Evolutionary conservation across 2,113 vertebrate species (phyloP).

Genomic region (Synchiropus splendidus): DNA sequence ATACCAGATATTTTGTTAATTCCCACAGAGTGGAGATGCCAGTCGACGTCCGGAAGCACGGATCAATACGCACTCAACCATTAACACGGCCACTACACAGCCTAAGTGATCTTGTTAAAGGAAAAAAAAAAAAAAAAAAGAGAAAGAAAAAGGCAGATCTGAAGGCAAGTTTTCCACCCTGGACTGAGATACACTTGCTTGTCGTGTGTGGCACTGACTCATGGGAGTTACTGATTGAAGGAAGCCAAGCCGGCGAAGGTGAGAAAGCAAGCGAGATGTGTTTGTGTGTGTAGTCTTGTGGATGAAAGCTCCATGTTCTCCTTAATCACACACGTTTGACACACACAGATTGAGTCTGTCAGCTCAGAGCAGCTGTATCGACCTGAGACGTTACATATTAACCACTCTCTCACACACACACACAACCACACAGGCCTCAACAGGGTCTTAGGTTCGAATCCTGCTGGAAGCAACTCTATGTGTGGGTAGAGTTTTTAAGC

Average conservation of each 20-base stretch:
- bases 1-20: conserved; percentile 19
- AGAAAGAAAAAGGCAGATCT: not conserved
- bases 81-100: no score
- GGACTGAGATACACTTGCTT: not conserved
- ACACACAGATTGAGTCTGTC: conserved; percentile 69
- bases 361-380: conserved; percentile 59
- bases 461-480: no score
- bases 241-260: conserved; percentile 56
- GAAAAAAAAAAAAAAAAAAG: not conserved
- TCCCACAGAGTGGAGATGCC: conserved; percentile 3
- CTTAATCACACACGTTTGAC: conserved; percentile 71
- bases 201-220: conserved; percentile 43
- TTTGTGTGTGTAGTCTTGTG: conserved; percentile 14
- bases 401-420: conserved; percentile 42
- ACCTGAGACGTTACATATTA: conserved; percentile 68
- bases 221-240: conserved; percentile 67
- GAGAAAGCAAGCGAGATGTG: conserved; percentile 14
- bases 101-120: not conserved
- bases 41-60: no score
- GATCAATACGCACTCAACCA: no score
- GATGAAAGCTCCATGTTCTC: conserved; percentile 63
- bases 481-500: no score
- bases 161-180: conserved; percentile 17
- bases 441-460: no score
- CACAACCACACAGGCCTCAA: conserved; percentile 3